Evolutionary conservation across 2,113 vertebrate species (phyloP), one percentile per base, ranked within the genome.

Genomic region (Hippoglossus stenolepis): DNA sequence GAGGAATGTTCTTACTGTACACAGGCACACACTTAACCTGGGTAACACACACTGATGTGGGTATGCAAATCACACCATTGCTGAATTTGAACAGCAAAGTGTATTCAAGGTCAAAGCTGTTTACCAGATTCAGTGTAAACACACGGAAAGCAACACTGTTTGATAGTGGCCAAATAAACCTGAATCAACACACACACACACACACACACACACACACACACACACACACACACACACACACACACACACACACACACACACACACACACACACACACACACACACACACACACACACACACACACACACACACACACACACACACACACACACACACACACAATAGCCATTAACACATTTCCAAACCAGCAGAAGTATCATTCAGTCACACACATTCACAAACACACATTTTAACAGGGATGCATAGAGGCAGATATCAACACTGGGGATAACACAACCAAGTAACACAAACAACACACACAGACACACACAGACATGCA

Each of bases 71-170:
- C 66, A 77, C 59, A 72, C 68, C 26, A 47, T 49, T 77, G 85
- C 77, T 83, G 69, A 85, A 81, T 85, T 77, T 87, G 74, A 90
- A 90, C 89, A 92, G 85, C 45, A 81, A 80, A 72, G 88, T 90
- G 85, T 87, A 75, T 82, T 90, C 89, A 88, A 93, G 92, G 92
- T 93, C 91, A 93, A 87, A 81, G 56, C 65, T 88, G 88, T 87
- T 89, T 87, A 83, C 80, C 75, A 75, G 80, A 59, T 49, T 64
- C 73, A 75, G 63, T 59, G 82, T 68, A 87, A 88, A 69, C 61
- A 65, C 38, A 56, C 18, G 53, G 26, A 60, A 65, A 86, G 67
- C 76, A 72, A 77, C 75, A 76, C 24, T 24, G 77, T 75, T 75
- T 73, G 57, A 75, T 59, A 57, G 38, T 67, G 73, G 76, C 65